Evolutionary conservation across 30 jellyfish, hydroid and myxozoan species (phyloP).

Genomic region (Chrysaora quinquecirrha): DNA sequence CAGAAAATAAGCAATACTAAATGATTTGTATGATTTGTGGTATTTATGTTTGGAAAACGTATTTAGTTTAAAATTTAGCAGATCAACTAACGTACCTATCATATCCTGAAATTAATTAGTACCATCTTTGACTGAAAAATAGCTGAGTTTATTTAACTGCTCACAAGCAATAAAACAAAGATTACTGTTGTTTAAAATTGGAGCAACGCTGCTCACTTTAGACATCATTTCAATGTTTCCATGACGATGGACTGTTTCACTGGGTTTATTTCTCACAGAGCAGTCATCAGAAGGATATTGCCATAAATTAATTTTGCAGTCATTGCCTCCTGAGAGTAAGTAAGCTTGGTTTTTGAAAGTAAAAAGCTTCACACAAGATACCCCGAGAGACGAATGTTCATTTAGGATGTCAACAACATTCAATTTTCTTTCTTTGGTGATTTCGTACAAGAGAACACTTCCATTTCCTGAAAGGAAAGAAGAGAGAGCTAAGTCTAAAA

Average conservation of each 20-base stretch:
- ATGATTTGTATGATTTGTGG: too few relatives aligned
- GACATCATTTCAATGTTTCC: slow-evolving; percentile 13
- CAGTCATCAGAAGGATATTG: slow-evolving; percentile 17
- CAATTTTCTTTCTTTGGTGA: slow-evolving; percentile 53
- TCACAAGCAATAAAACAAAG: slow-evolving; percentile 35
- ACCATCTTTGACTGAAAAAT: slow-evolving; percentile 16
- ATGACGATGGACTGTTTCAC: neutral
- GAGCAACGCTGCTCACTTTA: slow-evolving; percentile 34
- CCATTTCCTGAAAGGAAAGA: slow-evolving; percentile 98
- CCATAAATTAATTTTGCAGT: slow-evolving; percentile 55
- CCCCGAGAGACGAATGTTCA: slow-evolving; percentile 84
- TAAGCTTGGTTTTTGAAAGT: slow-evolving; percentile 4
- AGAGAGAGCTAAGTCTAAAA: too few relatives aligned
- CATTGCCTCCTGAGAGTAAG: slow-evolving; percentile 90
- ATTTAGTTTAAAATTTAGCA: too few relatives aligned
- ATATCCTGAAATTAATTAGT: too few relatives aligned
- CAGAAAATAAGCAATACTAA: too few relatives aligned
- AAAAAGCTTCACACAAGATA: slow-evolving; percentile 35
- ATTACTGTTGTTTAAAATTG: slow-evolving; percentile 15
- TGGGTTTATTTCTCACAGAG: neutral
- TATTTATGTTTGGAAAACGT: too few relatives aligned
- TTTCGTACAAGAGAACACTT: slow-evolving; percentile 41
- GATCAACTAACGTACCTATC: too few relatives aligned
- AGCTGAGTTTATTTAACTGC: slow-evolving; percentile 28
- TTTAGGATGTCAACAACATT: slow-evolving; percentile 42